Base-by-base conservation (phyloP, 2,113 vertebrate species). In the Limanda limanda region DNA sequence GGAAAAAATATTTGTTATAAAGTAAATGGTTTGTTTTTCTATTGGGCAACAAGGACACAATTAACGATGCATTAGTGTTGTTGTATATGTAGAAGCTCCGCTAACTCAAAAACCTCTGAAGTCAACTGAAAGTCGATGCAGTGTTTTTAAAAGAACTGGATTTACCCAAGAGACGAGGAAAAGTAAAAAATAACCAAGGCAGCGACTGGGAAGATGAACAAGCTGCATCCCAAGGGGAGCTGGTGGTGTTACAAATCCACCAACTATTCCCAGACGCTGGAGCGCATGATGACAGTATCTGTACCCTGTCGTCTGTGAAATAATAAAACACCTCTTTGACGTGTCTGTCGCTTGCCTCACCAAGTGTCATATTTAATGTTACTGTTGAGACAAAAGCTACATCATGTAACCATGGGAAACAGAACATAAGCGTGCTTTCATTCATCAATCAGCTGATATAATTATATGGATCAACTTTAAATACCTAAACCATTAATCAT, bases 391-490 rank as follows among this genome's bases (percentile, higher is more conserved):
- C 51, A 54, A 20, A 54, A n/a, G 20, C 51, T 8, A 21, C 51
- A 54, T n/a, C 20, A 1, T 54, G 51, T 2, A 54, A n/a, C 20
- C 51, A 62, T 42, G 57, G 62, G 55, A 78, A 84, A 87, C 10
- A 31, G 68, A 27, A 31, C 56, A 54, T 13, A 11, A 23, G 42
- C 21, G 14, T 54, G 5, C 18, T 2, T 12, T 4, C 45, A 20
- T 25, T 78, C 84, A 87, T 88, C 79, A 85, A 85, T 91, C 84
- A 89, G 80, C 78, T 24, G 7, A 24, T 57, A 45, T 82, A 85
- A 88, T 79, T 69, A 80, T 74, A 37, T 77, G 70, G 21, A 83
- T 78, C 80, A 67, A 47, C 60, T 86, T 73, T 61, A 84, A 90
- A 89, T 79, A 76, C 14, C 84, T 83, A 31, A 81, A 77, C 52